Base-by-base conservation (phyloP, 2,888 invertebrate genomes). In the Sarcophaga subvicina region DNA sequence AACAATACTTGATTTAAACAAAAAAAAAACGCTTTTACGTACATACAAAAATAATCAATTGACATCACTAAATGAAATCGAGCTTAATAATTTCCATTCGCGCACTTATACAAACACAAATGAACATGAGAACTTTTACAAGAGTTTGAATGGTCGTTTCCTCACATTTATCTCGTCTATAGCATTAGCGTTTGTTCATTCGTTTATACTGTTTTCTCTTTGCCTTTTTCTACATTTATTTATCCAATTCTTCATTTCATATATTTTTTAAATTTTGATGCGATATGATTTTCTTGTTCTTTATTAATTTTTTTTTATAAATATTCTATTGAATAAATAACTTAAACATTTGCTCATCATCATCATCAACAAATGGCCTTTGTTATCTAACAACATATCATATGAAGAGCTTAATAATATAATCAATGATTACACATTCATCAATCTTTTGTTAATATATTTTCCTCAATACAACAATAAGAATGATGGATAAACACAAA, bases 241-340 rank as follows among this genome's bases (percentile, higher is more conserved):
- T 76, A n/a, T 49, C 37, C 37, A 71, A 49, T 66, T 25, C 59
- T 49, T 76, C 49, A 20, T 59, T 82, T 66, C 37, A 62, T 20
- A 62, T 63, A 60, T 63, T 63, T 54, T 37, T 20, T 60, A 45
- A 70, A 22, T 70, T 27, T 66, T 64, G 20, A 54, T 72, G 45
- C 63, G 62, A 25, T 64, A 14, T 54, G 54, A 54, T 54, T 54
- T 54, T 83, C 22, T 67, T 70, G 25, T 80, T 83, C 49, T 81
- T 63, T 22, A 76, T 75, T 69, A 12, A 14, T 54, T 54, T 54
- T 60, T 80, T 80, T 71, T 79, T 81, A 75, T 80, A 75, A 71
- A 75, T 87, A 87, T 87, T 87, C 78, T 81, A 83, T 83, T 83
- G 83, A 80, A 80, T 86, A 71, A 77, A 82, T 71, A 86, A 75